Base-by-base conservation (phyloP, 2,888 invertebrate species). In the Clusia tigrina region DNA sequence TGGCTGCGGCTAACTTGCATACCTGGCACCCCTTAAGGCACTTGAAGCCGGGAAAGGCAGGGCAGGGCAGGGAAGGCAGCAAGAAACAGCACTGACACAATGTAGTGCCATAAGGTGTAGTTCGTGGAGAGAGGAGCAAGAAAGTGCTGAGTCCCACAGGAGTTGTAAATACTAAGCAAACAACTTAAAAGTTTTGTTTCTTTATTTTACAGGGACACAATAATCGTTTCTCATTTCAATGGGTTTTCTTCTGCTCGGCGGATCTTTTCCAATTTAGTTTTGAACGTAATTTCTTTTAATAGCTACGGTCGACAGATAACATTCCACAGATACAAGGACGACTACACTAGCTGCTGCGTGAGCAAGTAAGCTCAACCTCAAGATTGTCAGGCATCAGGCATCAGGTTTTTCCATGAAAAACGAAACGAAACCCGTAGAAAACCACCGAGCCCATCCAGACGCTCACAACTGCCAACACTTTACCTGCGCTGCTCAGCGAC, bases 171-270 rank as follows among this genome's bases (percentile, higher is more conserved):
- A 80, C 76, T 74, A 77, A 76, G 74, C 74, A 80, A 79, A 80
- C 78, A 80, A 78, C 78, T 79, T 78, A 76, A 77, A 79, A 78
- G 72, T 78, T 78, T 75, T 73, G 73, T 74, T 76, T 72, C 66
- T 69, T 69, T 70, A 69, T 70, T 67, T 71, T 69, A 69, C 75
- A 69, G 74, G 71, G 71, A 71, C 74, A 75, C 74, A 73, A 81
- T 79, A 81, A 83, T 81, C 81, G 81, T 80, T 81, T 79, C 79
- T 82, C 81, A 83, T 81, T 81, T 81, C 77, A 78, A 75, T 77
- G 75, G 71, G 67, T 69, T 64, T 62, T 73, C 72, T 67, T 72
- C 15, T 48, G 58, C 15, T 25, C 32, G 54, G 38, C 20, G 20
- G 25, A 53, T 23, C 67, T 66, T 70, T 71, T 71, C 74, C 78